These are phyloP conservation scores for Dendrolimus houi DNA, from an alignment of 2,888 invertebrate genomes.

Conservation along the genomic window DNA sequence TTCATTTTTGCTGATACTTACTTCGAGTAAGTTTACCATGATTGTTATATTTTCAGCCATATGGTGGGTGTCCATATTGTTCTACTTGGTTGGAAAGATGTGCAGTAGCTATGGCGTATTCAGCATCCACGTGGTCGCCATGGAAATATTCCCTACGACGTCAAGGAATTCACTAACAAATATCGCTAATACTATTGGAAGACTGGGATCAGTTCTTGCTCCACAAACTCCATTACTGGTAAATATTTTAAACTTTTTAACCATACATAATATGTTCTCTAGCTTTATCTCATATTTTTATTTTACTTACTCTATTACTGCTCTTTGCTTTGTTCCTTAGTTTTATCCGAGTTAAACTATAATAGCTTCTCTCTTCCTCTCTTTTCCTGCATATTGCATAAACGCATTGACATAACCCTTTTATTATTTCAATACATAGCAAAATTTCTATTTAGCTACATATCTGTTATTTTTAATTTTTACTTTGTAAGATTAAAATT, in stretches of 20 bases:
- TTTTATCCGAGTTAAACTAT: too few relatives aligned
- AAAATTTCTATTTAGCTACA: too few relatives aligned
- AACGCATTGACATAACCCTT: too few relatives aligned
- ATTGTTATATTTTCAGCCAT: slow-evolving; percentile 32
- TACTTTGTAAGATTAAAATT: too few relatives aligned
- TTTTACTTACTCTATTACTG: too few relatives aligned
- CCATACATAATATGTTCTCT: neutral
- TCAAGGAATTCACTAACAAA: slow-evolving; percentile 80
- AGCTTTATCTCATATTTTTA: neutral
- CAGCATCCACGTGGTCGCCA: slow-evolving; percentile 79
- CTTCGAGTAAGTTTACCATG: neutral
- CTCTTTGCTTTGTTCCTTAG: too few relatives aligned
- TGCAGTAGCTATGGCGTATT: slow-evolving; percentile 81
- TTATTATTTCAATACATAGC: too few relatives aligned
- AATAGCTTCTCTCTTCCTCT: too few relatives aligned
- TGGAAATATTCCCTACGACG: slow-evolving; percentile 83
- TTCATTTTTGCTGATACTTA: too few relatives aligned
- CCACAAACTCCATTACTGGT: slow-evolving; percentile 81
- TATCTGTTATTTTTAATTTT: too few relatives aligned
- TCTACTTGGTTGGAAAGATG: slow-evolving; percentile 80
- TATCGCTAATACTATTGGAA: slow-evolving; percentile 79
- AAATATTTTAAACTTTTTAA: slow-evolving; percentile 16
- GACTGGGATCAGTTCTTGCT: slow-evolving; percentile 79
- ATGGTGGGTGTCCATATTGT: slow-evolving; percentile 55
- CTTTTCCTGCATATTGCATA: too few relatives aligned